Percentiles rank a stretch among this genome's conserved stretches.
These are phyloP conservation scores for Ips nitidus DNA, from an alignment of 1,140 invertebrate genomes.

Conservation along the genomic window DNA sequence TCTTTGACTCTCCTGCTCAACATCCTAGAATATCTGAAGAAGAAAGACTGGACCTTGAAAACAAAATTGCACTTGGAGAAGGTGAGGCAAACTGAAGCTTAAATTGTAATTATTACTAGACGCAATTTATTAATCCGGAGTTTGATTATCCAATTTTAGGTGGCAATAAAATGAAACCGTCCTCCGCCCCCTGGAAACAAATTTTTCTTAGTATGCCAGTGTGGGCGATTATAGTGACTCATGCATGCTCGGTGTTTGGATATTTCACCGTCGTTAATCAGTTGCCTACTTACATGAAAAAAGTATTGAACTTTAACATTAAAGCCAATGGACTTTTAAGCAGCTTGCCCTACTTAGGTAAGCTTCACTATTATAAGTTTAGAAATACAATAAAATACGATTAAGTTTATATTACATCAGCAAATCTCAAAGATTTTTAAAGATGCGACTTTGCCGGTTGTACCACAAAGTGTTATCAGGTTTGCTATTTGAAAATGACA, in stretches of 20 bases:
- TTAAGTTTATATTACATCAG: too few relatives aligned
- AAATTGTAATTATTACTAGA: too few relatives aligned
- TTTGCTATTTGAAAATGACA: too few relatives aligned
- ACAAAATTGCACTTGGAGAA: slow-evolving; percentile 61
- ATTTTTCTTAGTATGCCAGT: slow-evolving; percentile 82
- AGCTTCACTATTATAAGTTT: slow-evolving; percentile 12
- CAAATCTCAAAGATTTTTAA: too few relatives aligned
- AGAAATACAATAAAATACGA: too few relatives aligned
- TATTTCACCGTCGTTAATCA: slow-evolving; percentile 94
- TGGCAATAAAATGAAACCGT: slow-evolving; percentile 55
- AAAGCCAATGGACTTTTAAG: slow-evolving; percentile 83
- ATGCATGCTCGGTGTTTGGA: slow-evolving; percentile 90
- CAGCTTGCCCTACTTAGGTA: slow-evolving; percentile 80
- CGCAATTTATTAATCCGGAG: too few relatives aligned
- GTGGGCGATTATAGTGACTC: slow-evolving; percentile 89
- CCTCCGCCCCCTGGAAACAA: slow-evolving; percentile 75
- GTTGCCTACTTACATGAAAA: slow-evolving; percentile 91
- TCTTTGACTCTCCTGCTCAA: slow-evolving; percentile 80
- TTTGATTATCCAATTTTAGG: slow-evolving; percentile 18
- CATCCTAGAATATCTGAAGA: slow-evolving; percentile 83
- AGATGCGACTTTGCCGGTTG: too few relatives aligned
- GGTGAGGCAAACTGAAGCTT: slow-evolving; percentile 7
- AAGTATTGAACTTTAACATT: slow-evolving; percentile 84
- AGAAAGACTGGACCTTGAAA: slow-evolving; percentile 80
- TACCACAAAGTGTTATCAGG: too few relatives aligned